phyloP scores from a whole-genome alignment of 2,797 vertebrate species.

The Notamacropus eugenii region DNA sequence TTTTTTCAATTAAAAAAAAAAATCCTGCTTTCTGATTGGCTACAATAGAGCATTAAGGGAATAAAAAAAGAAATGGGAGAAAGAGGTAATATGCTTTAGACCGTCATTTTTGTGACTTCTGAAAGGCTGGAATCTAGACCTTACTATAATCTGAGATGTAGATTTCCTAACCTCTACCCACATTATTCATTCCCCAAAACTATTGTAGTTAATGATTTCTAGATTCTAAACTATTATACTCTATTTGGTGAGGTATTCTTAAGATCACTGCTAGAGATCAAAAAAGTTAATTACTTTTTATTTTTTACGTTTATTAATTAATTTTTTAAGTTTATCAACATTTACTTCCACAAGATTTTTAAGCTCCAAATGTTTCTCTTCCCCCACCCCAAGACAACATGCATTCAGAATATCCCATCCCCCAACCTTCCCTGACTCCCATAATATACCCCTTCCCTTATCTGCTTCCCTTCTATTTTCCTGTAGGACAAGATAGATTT shows the following conservation, averaged over 20 bases:
- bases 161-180: slow-evolving; percentile 19
- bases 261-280: slow-evolving; percentile 36
- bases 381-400: too few species aligned
- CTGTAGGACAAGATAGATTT: too few species aligned
- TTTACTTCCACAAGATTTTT: too few species aligned
- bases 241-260: slow-evolving; percentile 41
- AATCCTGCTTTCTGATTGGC: background rate
- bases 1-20: background rate
- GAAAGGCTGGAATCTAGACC: background rate
- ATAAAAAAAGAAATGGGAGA: background rate
- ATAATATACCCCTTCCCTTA: too few species aligned
- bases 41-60: background rate
- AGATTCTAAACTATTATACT: slow-evolving; percentile 49
- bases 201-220: slow-evolving; percentile 25
- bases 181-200: slow-evolving; percentile 36
- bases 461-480: too few species aligned
- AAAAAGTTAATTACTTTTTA: slow-evolving; percentile 22
- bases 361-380: too few species aligned
- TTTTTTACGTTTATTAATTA: too few species aligned
- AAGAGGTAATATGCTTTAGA: background rate
- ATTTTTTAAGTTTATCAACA: too few species aligned
- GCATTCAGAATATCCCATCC: too few species aligned
- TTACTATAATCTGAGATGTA: background rate
- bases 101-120: background rate
- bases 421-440: too few species aligned